Evolutionary conservation across 2,888 invertebrate species (phyloP).

Genomic region (Arctia plantaginis): DNA sequence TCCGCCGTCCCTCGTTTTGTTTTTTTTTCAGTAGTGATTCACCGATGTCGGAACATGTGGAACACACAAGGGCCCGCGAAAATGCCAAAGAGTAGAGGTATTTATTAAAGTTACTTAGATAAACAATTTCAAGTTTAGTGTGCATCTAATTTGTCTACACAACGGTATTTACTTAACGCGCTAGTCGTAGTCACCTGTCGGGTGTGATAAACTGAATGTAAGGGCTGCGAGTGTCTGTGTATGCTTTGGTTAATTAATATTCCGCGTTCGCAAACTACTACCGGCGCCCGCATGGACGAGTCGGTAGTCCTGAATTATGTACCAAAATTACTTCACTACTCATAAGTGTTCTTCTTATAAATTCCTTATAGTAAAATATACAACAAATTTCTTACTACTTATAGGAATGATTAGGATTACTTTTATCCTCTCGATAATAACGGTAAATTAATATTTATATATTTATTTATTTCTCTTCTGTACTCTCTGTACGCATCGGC

Average conservation of each 20-base stretch:
- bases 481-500: no score
- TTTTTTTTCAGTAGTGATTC: constrained; percentile 80
- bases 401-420: not conserved
- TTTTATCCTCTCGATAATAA: no score
- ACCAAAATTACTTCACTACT: constrained; percentile 5
- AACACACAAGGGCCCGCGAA: constrained; percentile 67
- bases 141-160: constrained; percentile 26
- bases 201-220: constrained; percentile 54
- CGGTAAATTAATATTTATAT: no score
- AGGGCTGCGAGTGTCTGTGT: constrained; percentile 39
- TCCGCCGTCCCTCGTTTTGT: constrained; percentile 73
- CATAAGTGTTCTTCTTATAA: not conserved
- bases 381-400: not conserved
- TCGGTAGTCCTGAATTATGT: constrained; percentile 24
- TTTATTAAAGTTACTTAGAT: constrained; percentile 40
- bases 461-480: no score
- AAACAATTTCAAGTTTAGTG: constrained; percentile 37
- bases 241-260: constrained; percentile 70
- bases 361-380: not conserved
- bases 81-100: constrained; percentile 50
- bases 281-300: constrained; percentile 50
- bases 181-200: constrained; percentile 35
- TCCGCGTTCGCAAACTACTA: constrained; percentile 69
- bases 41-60: constrained; percentile 76
- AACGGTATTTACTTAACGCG: constrained; percentile 13